Conservation (phyloP, 2,888 invertebrate species). For the Lithophane semibrunnea region DNA sequence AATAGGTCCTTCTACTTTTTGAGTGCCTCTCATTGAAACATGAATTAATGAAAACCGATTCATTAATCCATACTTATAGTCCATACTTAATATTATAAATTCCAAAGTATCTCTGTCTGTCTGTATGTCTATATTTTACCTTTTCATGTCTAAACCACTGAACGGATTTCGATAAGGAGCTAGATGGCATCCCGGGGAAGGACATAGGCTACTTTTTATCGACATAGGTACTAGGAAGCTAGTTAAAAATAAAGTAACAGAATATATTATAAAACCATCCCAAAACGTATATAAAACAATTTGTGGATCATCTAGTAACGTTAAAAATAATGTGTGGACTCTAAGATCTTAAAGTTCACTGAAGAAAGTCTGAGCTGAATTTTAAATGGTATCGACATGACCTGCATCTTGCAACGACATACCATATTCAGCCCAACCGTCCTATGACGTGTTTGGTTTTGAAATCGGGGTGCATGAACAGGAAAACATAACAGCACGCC, state of each 20-base stretch:
- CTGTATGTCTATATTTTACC: too few relatives aligned
- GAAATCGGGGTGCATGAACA: constrained; percentile 2
- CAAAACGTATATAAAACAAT: constrained; percentile 48
- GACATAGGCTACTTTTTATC: too few relatives aligned
- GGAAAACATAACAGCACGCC: not conserved
- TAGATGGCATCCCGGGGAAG: too few relatives aligned
- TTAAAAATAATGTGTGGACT: constrained; percentile 47
- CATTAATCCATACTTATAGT: too few relatives aligned
- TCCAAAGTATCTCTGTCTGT: too few relatives aligned
- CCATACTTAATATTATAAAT: too few relatives aligned
- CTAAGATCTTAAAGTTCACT: constrained; percentile 53
- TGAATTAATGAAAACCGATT: too few relatives aligned
- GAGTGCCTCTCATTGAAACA: too few relatives aligned
- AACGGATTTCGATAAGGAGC: too few relatives aligned
- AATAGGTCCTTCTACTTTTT: not conserved
- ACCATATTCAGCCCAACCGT: constrained; percentile 35
- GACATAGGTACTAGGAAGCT: too few relatives aligned
- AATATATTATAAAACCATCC: not conserved
- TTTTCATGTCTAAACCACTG: too few relatives aligned
- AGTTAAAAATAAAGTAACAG: too few relatives aligned
- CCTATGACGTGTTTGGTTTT: constrained; percentile 34
- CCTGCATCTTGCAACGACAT: constrained; percentile 42
- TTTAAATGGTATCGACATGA: constrained; percentile 51
- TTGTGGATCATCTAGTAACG: constrained; percentile 19
- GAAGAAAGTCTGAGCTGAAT: constrained; percentile 45